Percentiles rank a stretch among this genome's conserved stretches.
These are phyloP conservation scores for Leptodirus hochenwartii DNA, from an alignment of 2,888 invertebrate species.

Conservation along the genomic window DNA sequence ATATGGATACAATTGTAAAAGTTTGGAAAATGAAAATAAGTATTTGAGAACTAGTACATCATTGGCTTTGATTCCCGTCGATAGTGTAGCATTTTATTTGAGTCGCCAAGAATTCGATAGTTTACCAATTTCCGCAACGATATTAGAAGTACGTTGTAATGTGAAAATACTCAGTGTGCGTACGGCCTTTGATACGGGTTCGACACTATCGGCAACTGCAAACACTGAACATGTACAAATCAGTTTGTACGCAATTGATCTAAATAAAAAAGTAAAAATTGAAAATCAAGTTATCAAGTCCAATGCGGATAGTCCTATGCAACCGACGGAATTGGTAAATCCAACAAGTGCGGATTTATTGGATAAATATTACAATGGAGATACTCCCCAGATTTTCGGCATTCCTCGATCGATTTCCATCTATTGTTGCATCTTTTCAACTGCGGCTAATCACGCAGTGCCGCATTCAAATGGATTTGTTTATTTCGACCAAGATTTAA, in stretches of 20 bases:
- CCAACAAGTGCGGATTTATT: not conserved
- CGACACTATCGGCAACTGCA: not conserved
- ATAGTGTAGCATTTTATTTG: not conserved
- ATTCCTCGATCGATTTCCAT: not conserved
- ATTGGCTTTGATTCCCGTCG: not conserved
- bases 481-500: no score
- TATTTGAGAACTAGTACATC: not conserved
- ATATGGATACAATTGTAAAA: not conserved
- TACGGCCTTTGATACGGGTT: not conserved
- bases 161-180: not conserved
- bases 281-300: not conserved
- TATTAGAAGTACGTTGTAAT: not conserved
- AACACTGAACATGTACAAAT: not conserved
- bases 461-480: no score
- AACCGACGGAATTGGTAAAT: not conserved
- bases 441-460: no score
- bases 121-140: not conserved
- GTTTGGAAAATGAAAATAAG: no score
- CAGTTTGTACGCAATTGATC: not conserved
- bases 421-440: no score
- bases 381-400: not conserved
- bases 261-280: not conserved
- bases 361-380: not conserved
- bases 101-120: not conserved
- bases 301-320: not conserved